A percentile compares a stretch with the other conserved stretches of the same genome.
Conservation (phyloP, 2,797 vertebrate genomes). For the Balearica regulorum region DNA sequence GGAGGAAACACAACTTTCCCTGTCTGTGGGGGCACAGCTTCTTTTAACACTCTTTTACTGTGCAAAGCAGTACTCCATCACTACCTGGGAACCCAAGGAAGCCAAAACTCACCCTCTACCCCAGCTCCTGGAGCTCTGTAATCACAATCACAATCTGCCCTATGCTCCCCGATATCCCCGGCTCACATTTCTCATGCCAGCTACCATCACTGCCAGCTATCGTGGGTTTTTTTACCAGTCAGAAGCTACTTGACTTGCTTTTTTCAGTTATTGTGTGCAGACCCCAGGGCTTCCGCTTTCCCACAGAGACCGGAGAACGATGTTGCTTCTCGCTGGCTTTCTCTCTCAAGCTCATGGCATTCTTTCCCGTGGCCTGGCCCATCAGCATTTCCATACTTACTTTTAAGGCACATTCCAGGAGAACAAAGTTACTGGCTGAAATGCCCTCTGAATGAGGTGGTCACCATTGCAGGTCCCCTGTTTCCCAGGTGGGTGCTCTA, state of each 20-base stretch:
- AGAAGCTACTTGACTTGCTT: background rate
- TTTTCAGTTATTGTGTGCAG: background rate
- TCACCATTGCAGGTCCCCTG: background rate
- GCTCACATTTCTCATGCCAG: background rate
- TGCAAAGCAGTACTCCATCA: background rate
- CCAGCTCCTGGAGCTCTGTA: background rate
- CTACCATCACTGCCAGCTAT: background rate
- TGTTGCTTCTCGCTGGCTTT: background rate
- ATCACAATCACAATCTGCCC: background rate
- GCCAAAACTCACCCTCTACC: background rate
- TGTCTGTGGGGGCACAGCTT: background rate
- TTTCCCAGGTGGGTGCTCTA: background rate
- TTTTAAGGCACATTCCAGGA: background rate
- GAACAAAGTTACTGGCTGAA: background rate
- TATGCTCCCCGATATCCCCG: fast-evolving
- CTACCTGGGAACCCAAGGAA: background rate
- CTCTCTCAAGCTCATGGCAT: background rate
- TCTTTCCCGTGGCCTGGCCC: background rate
- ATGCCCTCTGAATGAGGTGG: background rate
- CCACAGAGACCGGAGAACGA: background rate
- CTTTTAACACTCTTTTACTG: background rate
- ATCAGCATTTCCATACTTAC: background rate
- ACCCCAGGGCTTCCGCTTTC: background rate
- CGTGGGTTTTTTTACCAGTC: background rate
- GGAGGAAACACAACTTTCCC: background rate